Evolutionary conservation across 2,113 vertebrate species (phyloP).

Genomic region (Melanerpes formicivorus): DNA sequence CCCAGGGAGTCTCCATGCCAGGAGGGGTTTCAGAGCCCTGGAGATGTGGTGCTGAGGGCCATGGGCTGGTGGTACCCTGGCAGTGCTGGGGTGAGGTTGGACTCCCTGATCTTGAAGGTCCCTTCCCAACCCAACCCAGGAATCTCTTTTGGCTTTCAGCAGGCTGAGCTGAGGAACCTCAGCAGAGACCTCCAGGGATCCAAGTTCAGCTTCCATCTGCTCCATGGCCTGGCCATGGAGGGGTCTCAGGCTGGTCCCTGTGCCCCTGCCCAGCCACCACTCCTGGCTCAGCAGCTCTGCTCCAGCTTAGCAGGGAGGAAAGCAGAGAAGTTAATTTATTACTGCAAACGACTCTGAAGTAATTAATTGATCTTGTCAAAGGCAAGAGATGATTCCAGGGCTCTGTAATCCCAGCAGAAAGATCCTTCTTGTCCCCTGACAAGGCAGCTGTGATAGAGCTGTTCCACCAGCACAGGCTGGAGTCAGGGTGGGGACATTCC

Average conservation of each 20-base stretch:
- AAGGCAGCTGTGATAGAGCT: slow-evolving; percentile 28
- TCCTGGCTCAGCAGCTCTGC: neutral
- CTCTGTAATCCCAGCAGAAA: slow-evolving; percentile 18
- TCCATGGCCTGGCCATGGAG: neutral
- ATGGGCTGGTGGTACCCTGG: too few relatives aligned
- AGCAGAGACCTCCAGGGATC: neutral
- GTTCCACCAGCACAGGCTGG: neutral
- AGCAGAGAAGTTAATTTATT: slow-evolving; percentile 29
- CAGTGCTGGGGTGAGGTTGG: too few relatives aligned
- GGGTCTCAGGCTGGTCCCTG: neutral
- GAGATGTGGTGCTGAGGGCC: too few relatives aligned
- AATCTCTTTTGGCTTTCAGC: neutral
- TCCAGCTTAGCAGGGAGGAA: neutral
- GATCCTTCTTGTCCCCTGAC: slow-evolving; percentile 17
- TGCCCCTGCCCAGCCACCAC: neutral
- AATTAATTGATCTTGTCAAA: slow-evolving; percentile 48
- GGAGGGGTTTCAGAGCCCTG: too few relatives aligned
- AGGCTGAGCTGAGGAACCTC: neutral
- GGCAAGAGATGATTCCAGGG: slow-evolving; percentile 10
- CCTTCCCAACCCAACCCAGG: too few relatives aligned
- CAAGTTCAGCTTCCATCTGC: neutral
- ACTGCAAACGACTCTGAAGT: slow-evolving; percentile 13
- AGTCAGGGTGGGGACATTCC: neutral
- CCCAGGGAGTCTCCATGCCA: too few relatives aligned
- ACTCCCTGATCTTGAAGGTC: too few relatives aligned